Evolutionary conservation across 2,113 vertebrate species (phyloP), one percentile per base, ranked within the genome.

Genomic region (Piaya cayana): DNA sequence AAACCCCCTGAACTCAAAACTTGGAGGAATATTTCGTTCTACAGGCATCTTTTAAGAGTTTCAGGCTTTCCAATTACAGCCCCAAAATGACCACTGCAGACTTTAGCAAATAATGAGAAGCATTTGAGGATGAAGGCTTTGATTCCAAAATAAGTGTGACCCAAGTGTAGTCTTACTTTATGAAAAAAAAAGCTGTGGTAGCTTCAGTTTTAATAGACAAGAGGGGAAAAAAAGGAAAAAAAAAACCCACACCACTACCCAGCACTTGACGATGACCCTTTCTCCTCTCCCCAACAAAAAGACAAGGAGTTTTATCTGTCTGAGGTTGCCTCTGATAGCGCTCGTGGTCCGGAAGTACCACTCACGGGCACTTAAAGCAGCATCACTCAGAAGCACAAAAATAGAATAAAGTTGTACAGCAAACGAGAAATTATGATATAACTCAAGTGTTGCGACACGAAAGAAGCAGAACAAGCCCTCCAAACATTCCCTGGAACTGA

Each of bases 221-320:
- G 87, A 84, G 77, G 70, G 84, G 68, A 91, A 88, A 20, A 11
- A 21, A n/a, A n/a, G n/a, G n/a, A n/a, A n/a, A n/a, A 53, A n/a
- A 47, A 58, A 47, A 6, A 13, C 17, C 8, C 5, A 29, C 5
- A 49, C 8, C 5, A 29, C 5, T 12, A 23, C 47, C 18, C 67
- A 95, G 96, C 97, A 96, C 98, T 98, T 96, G 88, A 97, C 37
- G 55, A 96, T 96, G 98, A 98, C 97, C 97, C 97, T 97, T 97
- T 95, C 82, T 94, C 88, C 34, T 94, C 92, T 96, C 90, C 94
- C 95, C 49, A 93, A 96, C 93, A 98, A 97, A 97, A 97, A 97
- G 96, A 94, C 91, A 77, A 97, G 97, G 94, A 97, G 97, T 96
- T 98, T 98, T 98, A 98, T 98, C 98, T 97, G 92, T 69, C 96